Percentiles rank a stretch among this genome's conserved stretches.
phyloP scores from a whole-genome alignment of 1,140 invertebrate species.

The Achroia grisella region DNA sequence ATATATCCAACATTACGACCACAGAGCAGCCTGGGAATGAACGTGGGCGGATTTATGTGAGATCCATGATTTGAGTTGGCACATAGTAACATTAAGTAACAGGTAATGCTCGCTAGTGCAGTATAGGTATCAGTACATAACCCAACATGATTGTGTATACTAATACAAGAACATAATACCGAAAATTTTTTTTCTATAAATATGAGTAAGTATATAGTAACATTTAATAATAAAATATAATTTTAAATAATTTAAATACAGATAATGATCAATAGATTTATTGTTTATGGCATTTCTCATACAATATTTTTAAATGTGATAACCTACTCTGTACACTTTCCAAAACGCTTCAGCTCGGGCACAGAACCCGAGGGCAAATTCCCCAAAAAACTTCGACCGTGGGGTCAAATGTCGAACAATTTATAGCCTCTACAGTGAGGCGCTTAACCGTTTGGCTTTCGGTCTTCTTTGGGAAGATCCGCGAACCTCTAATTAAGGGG shows the following conservation, averaged over 20 bases:
- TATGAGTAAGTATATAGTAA: no score
- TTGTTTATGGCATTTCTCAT: no score
- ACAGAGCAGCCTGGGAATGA: constrained; percentile 34
- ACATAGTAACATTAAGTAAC: no score
- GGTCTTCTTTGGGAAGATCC: constrained; percentile 57
- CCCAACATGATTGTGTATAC: no score
- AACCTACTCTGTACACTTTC: constrained; percentile 49
- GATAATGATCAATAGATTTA: no score
- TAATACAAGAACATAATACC: no score
- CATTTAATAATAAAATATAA: no score
- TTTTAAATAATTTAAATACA: no score
- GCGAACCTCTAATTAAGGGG: constrained; percentile 71
- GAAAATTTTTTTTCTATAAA: no score
- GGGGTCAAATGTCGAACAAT: constrained; percentile 73
- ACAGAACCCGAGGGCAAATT: constrained; percentile 58
- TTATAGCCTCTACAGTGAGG: constrained; percentile 66
- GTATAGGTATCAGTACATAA: no score
- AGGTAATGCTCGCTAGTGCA: no score
- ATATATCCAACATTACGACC: constrained; percentile 60
- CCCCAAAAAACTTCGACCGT: constrained; percentile 55
- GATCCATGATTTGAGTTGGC: background rate
- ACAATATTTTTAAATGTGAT: no score
- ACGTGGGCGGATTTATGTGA: constrained; percentile 18
- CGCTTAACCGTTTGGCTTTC: constrained; percentile 58
- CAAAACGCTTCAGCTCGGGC: constrained; percentile 31